A percentile compares a stretch with the other conserved stretches of the same genome.
phyloP scores from a whole-genome alignment of 1,140 invertebrate genomes.

The Lasioglossum albipes region DNA sequence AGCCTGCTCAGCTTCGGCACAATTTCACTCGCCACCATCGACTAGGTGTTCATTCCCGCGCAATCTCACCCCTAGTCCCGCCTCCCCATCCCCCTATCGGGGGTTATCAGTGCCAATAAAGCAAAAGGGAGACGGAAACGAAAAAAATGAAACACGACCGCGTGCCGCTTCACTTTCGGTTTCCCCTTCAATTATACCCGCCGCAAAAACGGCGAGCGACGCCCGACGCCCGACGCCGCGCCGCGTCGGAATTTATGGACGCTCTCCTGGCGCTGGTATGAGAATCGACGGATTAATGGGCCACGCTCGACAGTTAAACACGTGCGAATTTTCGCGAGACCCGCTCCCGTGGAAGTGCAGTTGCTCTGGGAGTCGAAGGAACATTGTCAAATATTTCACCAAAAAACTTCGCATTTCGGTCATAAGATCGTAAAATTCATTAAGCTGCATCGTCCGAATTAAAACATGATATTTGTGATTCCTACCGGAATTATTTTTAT shows the following conservation, averaged over 20 bases:
- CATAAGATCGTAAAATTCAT: too few species aligned
- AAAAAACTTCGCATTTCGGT: too few species aligned
- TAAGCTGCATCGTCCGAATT: too few species aligned
- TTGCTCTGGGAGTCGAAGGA: too few species aligned
- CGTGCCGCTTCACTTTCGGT: not conserved
- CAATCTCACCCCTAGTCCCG: not conserved
- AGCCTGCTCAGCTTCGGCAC: not conserved
- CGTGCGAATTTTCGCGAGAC: not conserved
- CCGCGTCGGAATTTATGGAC: conserved; percentile 16
- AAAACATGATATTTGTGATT: too few species aligned
- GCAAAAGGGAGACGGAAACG: not conserved
- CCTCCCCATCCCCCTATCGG: not conserved
- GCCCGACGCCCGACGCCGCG: not conserved
- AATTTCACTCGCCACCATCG: not conserved
- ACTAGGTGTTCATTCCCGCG: not conserved
- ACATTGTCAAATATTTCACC: too few species aligned
- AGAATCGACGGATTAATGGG: conserved; percentile 36
- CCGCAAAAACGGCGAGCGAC: not conserved
- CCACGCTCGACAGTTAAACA: conserved; percentile 14
- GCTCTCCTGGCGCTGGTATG: not conserved
- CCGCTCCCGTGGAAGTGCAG: not conserved
- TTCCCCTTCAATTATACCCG: not conserved
- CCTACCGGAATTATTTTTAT: too few species aligned
- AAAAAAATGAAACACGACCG: not conserved
- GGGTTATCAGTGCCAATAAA: not conserved